These are phyloP conservation scores for Noctua janthina DNA, from an alignment of 2,888 invertebrate genomes.

Conservation along the genomic window DNA sequence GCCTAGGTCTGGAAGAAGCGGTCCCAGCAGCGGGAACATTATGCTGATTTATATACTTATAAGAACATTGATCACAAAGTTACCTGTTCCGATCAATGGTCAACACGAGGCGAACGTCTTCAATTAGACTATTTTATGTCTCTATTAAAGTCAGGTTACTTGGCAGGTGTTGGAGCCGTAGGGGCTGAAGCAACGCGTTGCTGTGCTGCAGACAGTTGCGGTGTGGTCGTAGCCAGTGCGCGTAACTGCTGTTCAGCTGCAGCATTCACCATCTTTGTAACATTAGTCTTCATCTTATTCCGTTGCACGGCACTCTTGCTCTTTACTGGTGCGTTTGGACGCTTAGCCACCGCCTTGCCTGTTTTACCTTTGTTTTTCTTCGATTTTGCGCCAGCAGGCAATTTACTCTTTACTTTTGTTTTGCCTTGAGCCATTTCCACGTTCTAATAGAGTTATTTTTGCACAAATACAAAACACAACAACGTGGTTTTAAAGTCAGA, in stretches of 20 bases:
- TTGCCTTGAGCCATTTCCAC: constrained; percentile 93
- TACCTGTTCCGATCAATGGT: background rate
- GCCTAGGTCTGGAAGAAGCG: background rate
- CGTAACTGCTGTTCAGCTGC: constrained; percentile 92
- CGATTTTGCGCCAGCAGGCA: constrained; percentile 89
- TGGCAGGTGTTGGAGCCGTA: constrained; percentile 82
- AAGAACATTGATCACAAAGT: constrained; percentile 9
- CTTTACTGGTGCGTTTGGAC: constrained; percentile 92
- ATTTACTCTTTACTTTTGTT: constrained; percentile 92
- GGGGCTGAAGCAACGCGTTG: constrained; percentile 84
- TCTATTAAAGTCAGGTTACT: constrained; percentile 66
- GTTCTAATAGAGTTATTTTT: constrained; percentile 14
- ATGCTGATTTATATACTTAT: background rate
- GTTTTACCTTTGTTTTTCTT: constrained; percentile 89
- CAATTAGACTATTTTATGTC: background rate
- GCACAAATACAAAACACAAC: constrained; percentile 19
- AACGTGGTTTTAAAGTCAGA: constrained; percentile 42
- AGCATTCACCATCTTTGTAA: constrained; percentile 93
- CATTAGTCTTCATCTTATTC: constrained; percentile 92
- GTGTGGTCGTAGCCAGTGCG: constrained; percentile 88
- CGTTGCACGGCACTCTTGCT: constrained; percentile 91
- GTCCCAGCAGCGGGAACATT: background rate
- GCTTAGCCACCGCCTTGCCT: constrained; percentile 90
- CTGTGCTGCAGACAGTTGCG: constrained; percentile 88
- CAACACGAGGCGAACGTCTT: background rate